Conservation (phyloP, 30 jellyfish, hydroid and myxozoan genomes). For the Aurelia sp. region DNA sequence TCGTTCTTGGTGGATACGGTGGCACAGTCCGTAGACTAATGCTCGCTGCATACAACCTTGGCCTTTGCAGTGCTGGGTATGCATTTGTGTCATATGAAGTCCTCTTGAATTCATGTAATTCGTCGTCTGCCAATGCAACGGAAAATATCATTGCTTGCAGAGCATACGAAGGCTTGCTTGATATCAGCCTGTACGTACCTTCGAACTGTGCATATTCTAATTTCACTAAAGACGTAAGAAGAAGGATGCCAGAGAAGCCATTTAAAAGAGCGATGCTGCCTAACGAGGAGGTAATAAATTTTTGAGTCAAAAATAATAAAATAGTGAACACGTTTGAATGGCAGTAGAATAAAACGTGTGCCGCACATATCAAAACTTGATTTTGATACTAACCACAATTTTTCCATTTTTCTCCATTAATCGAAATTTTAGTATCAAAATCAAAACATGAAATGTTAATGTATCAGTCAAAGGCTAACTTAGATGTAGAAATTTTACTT, state of each 20-base stretch:
- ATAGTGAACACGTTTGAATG: too few relatives aligned
- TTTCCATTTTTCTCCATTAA: too few relatives aligned
- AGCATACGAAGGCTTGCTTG: constrained; percentile 91
- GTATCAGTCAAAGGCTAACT: too few relatives aligned
- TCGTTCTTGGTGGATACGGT: constrained; percentile 92
- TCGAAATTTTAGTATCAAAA: too few relatives aligned
- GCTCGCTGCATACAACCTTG: constrained; percentile 79
- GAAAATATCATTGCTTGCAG: constrained; percentile 73
- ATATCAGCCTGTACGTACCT: constrained; percentile 89
- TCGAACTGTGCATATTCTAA: constrained; percentile 60
- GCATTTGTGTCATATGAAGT: constrained; percentile 83
- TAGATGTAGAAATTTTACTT: too few relatives aligned
- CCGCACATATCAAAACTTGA: too few relatives aligned
- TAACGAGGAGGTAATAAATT: constrained; percentile 45
- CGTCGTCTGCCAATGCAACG: constrained; percentile 21
- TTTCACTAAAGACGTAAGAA: constrained; percentile 80
- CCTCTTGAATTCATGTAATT: constrained; percentile 74
- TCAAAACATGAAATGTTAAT: too few relatives aligned
- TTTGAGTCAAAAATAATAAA: too few relatives aligned
- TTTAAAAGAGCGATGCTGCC: constrained; percentile 69
- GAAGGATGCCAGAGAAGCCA: constrained; percentile 87
- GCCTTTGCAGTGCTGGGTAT: constrained; percentile 67
- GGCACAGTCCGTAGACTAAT: constrained; percentile 69
- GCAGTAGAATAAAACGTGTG: too few relatives aligned
- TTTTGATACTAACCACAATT: too few relatives aligned